Evolutionary conservation across 2,113 vertebrate genomes (phyloP).

Genomic region (Pterocles burchelli): DNA sequence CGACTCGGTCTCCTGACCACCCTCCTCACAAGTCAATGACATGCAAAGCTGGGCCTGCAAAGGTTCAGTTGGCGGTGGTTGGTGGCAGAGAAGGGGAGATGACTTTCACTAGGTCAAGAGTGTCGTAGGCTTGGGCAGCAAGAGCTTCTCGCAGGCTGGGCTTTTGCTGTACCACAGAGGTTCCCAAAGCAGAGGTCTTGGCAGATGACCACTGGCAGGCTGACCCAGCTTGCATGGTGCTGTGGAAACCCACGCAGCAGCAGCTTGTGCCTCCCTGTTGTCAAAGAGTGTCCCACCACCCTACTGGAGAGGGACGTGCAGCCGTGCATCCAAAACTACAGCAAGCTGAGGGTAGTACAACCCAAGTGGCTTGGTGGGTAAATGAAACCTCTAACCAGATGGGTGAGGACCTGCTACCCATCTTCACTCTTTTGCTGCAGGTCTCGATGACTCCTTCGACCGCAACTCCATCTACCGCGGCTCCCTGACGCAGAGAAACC

Average conservation of each 20-base stretch:
- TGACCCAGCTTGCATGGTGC: fast-evolving
- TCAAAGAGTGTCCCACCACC: not conserved
- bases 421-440: not conserved
- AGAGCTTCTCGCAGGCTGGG: not conserved
- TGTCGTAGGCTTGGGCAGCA: fast-evolving
- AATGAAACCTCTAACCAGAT: not conserved
- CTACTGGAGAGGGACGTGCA: not conserved
- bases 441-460: slow-evolving; percentile 62
- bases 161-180: not conserved
- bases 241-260: not conserved
- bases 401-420: not conserved
- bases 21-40: not conserved
- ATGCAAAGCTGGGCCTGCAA: not conserved
- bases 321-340: not conserved
- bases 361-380: not conserved
- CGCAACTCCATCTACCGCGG: slow-evolving; percentile 80
- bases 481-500: slow-evolving; percentile 86
- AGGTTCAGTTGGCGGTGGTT: not conserved
- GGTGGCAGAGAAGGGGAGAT: not conserved
- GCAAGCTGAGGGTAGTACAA: fast-evolving
- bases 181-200: not conserved
- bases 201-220: not conserved
- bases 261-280: not conserved
- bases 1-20: fast-evolving
- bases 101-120: not conserved